Base-by-base conservation (phyloP, 2,888 invertebrate genomes). In the Lasioglossum morio region DNA sequence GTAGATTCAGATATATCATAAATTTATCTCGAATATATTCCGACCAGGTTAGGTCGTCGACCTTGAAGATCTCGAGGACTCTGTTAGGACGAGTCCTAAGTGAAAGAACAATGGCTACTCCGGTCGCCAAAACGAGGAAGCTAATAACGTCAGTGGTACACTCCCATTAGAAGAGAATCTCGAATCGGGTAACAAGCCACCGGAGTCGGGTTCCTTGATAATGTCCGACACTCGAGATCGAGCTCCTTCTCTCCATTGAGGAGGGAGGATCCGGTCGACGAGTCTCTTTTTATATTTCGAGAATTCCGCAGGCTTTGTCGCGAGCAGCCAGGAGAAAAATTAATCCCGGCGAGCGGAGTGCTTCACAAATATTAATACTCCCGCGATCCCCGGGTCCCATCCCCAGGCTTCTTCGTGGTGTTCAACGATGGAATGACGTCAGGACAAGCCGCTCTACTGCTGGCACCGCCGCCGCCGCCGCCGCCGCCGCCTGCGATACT, bases 341-440 rank as follows among this genome's bases (percentile, higher is more conserved):
- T 57, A 77, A 73, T 46, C 69, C 63, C 53, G 57, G 57, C 74
- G 0, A 63, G 14, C 43, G 34, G 72, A 83, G 83, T 83, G 83
- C 72, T 83, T 83, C 72, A 72, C 83, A 83, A 83, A 83, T 83
- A 83, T 83, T 83, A 83, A 83, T 83, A 83, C 76, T 57, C 23
- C 16, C 72, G 34, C 53, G 75, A 72, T 73, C 34, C 53, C 23
- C 10, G 4, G 60, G 12, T 40, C 37, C 46, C 30, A 30, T n/a
- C 23, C 27, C 37, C 19, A 12, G 46, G 40, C 10, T 40, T 60
- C 72, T 30, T 34, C 60, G 60, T 16, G 53, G 27, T 4, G 40
- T 40, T 43, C 30, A 48, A 57, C 78, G 27, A 63, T 27, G 16
- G 60, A 23, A 48, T 84, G 84, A 84, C 84, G 84, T 84, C 84